A percentile compares a stretch with the other conserved stretches of the same genome.
phyloP scores from a whole-genome alignment of 2,113 vertebrate species.

The Cervus canadensis region DNA sequence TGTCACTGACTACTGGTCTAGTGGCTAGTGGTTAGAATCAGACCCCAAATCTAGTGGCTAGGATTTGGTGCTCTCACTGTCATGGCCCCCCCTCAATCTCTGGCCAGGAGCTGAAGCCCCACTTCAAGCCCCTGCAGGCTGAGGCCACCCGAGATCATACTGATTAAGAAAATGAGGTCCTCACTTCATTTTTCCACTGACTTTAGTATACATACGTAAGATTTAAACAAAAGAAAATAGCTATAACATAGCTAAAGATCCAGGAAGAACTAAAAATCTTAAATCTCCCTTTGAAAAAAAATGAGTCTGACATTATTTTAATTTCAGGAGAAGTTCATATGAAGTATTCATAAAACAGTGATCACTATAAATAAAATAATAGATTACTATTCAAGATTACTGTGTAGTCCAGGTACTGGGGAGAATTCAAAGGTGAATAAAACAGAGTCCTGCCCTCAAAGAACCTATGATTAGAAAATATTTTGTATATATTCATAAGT shows the following conservation, averaged over 20 bases:
- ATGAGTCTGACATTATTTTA: background rate
- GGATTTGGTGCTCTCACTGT: background rate
- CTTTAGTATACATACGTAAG: background rate
- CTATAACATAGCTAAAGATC: background rate
- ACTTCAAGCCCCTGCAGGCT: background rate
- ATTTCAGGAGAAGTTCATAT: constrained; percentile 24
- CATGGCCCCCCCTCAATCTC: background rate
- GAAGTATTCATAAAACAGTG: background rate
- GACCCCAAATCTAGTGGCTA: background rate
- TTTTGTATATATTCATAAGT: background rate
- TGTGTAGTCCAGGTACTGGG: background rate
- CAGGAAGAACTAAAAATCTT: constrained; percentile 13
- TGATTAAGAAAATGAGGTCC: background rate
- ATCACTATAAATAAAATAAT: background rate
- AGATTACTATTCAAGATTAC: background rate
- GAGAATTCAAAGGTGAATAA: constrained; percentile 21
- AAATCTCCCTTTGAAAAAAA: background rate
- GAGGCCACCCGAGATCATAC: background rate
- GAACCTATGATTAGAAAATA: background rate
- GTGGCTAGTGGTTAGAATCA: background rate
- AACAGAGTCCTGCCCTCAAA: background rate
- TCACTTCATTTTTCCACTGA: constrained; percentile 12
- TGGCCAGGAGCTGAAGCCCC: background rate
- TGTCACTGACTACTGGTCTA: background rate
- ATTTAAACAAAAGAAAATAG: background rate